phyloP scores from a whole-genome alignment of 2,888 invertebrate genomes.

The Abrostola tripartita region DNA sequence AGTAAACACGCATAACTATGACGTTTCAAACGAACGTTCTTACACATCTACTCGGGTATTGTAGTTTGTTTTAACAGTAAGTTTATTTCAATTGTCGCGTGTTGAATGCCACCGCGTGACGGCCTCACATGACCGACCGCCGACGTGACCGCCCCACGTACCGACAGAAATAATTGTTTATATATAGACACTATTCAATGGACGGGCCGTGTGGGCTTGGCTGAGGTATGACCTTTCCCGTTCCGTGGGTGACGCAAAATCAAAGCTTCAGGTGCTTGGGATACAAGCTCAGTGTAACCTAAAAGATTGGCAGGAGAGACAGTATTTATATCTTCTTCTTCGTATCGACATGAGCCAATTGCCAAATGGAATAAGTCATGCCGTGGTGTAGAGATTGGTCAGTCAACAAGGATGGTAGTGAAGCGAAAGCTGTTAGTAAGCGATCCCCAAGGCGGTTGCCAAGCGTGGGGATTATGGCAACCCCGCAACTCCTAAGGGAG shows the following conservation, averaged over 20 bases:
- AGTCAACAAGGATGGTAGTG: too few relatives aligned
- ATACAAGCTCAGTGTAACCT: too few relatives aligned
- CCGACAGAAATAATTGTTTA: slow-evolving; percentile 51
- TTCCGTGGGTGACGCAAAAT: background rate
- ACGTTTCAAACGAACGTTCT: background rate
- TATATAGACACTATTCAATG: slow-evolving; percentile 35
- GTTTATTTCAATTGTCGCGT: slow-evolving; percentile 53
- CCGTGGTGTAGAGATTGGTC: too few relatives aligned
- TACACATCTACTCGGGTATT: background rate
- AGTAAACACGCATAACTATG: background rate
- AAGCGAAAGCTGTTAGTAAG: too few relatives aligned
- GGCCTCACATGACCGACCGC: slow-evolving; percentile 46
- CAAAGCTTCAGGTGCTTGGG: background rate
- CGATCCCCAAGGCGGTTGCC: too few relatives aligned
- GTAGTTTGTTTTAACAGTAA: slow-evolving; percentile 29
- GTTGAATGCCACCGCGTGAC: slow-evolving; percentile 43
- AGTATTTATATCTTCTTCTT: too few relatives aligned
- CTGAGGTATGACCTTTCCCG: slow-evolving; percentile 3
- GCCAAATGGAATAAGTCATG: too few relatives aligned
- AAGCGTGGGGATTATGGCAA: too few relatives aligned
- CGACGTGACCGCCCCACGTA: slow-evolving; percentile 41
- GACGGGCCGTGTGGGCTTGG: slow-evolving; percentile 5
- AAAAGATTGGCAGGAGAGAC: too few relatives aligned
- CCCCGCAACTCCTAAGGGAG: too few relatives aligned
- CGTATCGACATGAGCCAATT: too few relatives aligned